Evolutionary conservation across 2,888 invertebrate genomes (phyloP).

Genomic region (Cinara cedri): DNA sequence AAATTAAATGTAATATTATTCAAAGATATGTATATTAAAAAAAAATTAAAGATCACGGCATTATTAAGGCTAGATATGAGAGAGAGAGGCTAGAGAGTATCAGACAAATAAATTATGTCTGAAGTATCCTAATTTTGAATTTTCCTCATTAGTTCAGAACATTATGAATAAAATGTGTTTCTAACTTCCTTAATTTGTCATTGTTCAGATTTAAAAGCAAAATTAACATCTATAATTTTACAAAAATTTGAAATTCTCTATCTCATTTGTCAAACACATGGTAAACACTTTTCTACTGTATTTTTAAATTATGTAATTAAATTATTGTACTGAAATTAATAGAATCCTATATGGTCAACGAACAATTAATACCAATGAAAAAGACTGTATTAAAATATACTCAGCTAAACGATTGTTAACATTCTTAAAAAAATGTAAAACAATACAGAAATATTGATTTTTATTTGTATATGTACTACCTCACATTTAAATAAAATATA

Average conservation of each 20-base stretch:
- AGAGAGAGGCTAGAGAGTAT: not conserved
- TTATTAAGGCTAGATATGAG: too few species aligned
- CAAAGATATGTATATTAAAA: not conserved
- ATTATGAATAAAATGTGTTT: not conserved
- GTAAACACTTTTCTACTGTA: not conserved
- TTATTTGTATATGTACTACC: too few species aligned
- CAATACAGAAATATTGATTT: too few species aligned
- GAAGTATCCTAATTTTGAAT: not conserved
- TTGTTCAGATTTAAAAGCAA: not conserved
- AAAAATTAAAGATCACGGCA: not conserved
- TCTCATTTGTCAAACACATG: not conserved
- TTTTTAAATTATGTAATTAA: too few species aligned
- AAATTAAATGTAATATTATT: conserved; percentile 1
- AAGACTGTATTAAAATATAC: too few species aligned
- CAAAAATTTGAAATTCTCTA: not conserved
- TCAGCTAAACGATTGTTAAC: too few species aligned
- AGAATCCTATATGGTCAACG: too few species aligned
- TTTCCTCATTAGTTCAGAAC: conserved; percentile 4
- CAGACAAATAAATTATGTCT: not conserved
- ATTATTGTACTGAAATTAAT: too few species aligned
- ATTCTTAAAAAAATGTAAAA: too few species aligned
- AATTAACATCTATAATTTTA: not conserved
- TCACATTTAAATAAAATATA: too few species aligned
- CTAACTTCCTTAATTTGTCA: not conserved
- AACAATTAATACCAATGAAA: too few species aligned